Evolutionary conservation across 2,113 vertebrate genomes (phyloP), one percentile per base, ranked within the genome.

Genomic region (Gavia stellata): DNA sequence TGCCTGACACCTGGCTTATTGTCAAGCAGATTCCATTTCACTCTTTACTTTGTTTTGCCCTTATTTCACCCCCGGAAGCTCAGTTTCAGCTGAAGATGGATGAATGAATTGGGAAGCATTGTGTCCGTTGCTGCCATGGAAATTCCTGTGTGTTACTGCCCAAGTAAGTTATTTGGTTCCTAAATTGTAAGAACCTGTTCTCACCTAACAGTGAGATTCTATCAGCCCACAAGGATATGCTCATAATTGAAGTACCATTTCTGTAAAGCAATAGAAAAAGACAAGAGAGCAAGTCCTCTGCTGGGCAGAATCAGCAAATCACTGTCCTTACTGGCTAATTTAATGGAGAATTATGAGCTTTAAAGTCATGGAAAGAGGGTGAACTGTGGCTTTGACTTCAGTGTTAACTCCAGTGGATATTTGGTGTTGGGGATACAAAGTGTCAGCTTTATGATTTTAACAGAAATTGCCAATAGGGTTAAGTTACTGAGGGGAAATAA

Each of bases 1-100:
- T 53, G 65, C 88, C 50, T 67, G 88, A 85, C 95, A 95, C 94
- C 94, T 89, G 91, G 33, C 66, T 93, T n/a, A 24, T 55, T 74
- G 79, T 42, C 5, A 5, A 58, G 52, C 62, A 55, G 58, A 77
- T 73, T 91, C 89, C 59, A 55, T 59, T 85, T 85, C 66, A 29
- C 23, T 74, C 85, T 67, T 53, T 38, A 5, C 42, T 86, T 72
- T 45, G 31, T 42, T 87, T 21, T 95, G 86, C 13, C 72, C 70
- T 90, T 40, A 45, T 73, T 75, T 92, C 29, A 53, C 81, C 36
- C 34, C 45, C 17, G 12, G 62, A 75, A 93, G 66, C 81, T 85
- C 80, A 14, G 3, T 89, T 96, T 81, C 77, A 42, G 79, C 59
- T 71, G 86, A 74, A 77, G 61, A 24, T 53, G 66, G 66, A 42